phyloP scores from a whole-genome alignment of 1,140 invertebrate species.

The Oppia nitens region DNA sequence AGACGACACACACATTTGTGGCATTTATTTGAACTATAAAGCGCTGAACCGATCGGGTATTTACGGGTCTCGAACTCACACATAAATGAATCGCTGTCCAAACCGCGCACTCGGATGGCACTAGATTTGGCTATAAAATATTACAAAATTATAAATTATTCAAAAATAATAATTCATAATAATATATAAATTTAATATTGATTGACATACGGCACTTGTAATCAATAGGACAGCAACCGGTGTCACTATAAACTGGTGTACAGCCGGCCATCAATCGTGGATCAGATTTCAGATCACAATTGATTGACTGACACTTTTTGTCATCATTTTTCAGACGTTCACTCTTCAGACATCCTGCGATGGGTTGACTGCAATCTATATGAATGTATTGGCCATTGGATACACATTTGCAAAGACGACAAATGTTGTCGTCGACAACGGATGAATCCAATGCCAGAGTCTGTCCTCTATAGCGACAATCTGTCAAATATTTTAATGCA shows the following conservation, averaged over 20 bases:
- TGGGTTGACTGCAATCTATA: background rate
- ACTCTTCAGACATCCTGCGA: background rate
- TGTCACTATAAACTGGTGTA: slow-evolving; percentile 21
- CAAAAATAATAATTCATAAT: too few relatives aligned
- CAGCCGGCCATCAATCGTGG: slow-evolving; percentile 14
- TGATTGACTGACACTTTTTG: slow-evolving; percentile 16
- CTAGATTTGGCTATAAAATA: background rate
- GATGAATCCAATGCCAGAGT: background rate
- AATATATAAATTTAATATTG: too few relatives aligned
- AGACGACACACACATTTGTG: slow-evolving; percentile 20
- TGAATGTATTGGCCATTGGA: background rate
- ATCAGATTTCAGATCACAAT: slow-evolving; percentile 14
- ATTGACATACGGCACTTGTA: slow-evolving; percentile 21
- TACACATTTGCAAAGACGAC: background rate
- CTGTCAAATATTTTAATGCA: background rate
- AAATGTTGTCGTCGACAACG: background rate
- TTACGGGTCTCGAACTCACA: slow-evolving; percentile 8
- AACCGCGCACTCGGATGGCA: background rate
- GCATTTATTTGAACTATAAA: slow-evolving; percentile 12
- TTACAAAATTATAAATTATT: background rate
- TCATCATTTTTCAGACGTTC: slow-evolving; percentile 17
- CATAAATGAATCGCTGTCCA: slow-evolving; percentile 5
- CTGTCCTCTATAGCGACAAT: background rate
- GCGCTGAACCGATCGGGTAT: slow-evolving; percentile 7
- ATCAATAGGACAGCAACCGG: slow-evolving; percentile 21